Percentiles rank a stretch among this genome's conserved stretches.
Evolutionary conservation across 2,797 vertebrate genomes (phyloP).

Genomic region (Anabas testudineus): DNA sequence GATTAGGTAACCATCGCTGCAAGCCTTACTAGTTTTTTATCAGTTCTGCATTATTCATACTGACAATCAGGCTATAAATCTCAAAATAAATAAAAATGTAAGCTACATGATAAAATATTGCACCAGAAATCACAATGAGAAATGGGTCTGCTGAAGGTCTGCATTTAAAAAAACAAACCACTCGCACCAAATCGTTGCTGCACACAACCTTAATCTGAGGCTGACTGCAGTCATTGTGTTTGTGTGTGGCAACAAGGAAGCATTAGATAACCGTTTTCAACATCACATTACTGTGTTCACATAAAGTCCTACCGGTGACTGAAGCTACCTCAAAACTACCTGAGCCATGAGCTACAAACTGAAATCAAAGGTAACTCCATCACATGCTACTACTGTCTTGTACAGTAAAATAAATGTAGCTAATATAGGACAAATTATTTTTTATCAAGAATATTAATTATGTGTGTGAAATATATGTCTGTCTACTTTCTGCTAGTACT

Average conservation of each 20-base stretch:
- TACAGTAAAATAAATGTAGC: background rate
- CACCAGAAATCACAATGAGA: constrained; percentile 2
- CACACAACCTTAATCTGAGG: constrained; percentile 40
- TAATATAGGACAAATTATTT: background rate
- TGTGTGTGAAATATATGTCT: too few relatives aligned
- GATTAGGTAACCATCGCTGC: constrained; percentile 54
- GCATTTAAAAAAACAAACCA: background rate
- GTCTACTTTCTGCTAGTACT: background rate
- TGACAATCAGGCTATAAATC: background rate
- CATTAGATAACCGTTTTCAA: constrained; percentile 17
- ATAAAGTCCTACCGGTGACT: background rate
- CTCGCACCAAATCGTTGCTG: constrained; percentile 15
- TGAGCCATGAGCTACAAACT: background rate
- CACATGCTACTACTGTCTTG: background rate
- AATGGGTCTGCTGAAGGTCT: background rate
- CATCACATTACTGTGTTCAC: constrained; percentile 10
- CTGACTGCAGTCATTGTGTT: background rate
- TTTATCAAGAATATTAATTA: too few relatives aligned
- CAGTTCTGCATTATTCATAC: constrained; percentile 22
- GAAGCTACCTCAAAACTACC: constrained; percentile 4
- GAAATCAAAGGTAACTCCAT: background rate
- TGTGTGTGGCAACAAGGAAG: background rate
- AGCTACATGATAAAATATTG: constrained; percentile 7
- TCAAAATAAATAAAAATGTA: constrained; percentile 18
- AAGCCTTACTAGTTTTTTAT: constrained; percentile 7